A percentile compares a stretch with the other conserved stretches of the same genome.
These are phyloP conservation scores for Archaeoteleia sp. DNA, from an alignment of 2,888 invertebrate species.

Conservation along the genomic window DNA sequence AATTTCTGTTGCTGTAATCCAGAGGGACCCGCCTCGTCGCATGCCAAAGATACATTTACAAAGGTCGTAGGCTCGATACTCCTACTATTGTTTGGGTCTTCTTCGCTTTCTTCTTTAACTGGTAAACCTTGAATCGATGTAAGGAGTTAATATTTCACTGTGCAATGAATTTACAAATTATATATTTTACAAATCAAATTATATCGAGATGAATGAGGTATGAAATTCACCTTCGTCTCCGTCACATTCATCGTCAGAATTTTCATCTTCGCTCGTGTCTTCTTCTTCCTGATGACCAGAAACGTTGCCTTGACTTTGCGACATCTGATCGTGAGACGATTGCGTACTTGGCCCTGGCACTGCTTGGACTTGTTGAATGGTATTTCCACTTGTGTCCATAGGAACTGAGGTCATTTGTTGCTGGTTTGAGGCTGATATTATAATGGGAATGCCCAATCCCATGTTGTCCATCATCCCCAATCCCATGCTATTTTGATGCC, in stretches of 20 bases:
- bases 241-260: conserved; percentile 71
- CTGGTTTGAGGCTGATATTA: conserved; percentile 64
- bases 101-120: conserved; percentile 72
- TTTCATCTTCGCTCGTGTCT: conserved; percentile 69
- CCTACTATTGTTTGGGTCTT: conserved; percentile 65
- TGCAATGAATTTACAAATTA: conserved; percentile 1
- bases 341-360: conserved; percentile 70
- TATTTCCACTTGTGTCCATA: conserved; percentile 67
- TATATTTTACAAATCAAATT: no score
- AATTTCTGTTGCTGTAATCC: conserved; percentile 73
- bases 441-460: conserved; percentile 68
- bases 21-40: conserved; percentile 74
- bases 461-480: conserved; percentile 72
- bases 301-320: conserved; percentile 62
- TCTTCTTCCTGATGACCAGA: conserved; percentile 64
- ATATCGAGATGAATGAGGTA: not conserved
- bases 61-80: conserved; percentile 70
- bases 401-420: conserved; percentile 72
- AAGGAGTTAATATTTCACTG: no score
- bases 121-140: conserved; percentile 63
- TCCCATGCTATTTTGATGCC: conserved; percentile 69
- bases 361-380: conserved; percentile 67
- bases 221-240: conserved; percentile 65
- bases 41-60: conserved; percentile 71
- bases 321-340: conserved; percentile 64